A percentile compares a stretch with the other conserved stretches of the same genome.
Evolutionary conservation across 1,140 invertebrate genomes (phyloP).

Genomic region (Diorhabda sublineata): DNA sequence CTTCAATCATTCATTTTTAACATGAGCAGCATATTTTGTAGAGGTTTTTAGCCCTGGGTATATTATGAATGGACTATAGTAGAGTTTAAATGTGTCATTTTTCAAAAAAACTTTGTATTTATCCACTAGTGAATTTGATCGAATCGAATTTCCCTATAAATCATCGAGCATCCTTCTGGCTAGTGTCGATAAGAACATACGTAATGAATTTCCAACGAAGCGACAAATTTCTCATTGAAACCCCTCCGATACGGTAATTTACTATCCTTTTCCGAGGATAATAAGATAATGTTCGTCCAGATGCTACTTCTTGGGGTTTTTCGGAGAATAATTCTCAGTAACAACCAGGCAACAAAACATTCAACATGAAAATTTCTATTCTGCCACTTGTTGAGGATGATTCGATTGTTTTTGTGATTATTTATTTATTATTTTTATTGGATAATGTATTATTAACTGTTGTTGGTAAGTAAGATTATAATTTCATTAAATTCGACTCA

Average conservation of each 20-base stretch:
- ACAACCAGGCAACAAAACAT: neutral
- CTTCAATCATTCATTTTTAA: too few species aligned
- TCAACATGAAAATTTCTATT: slow-evolving; percentile 22
- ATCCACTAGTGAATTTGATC: too few species aligned
- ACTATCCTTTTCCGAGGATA: slow-evolving; percentile 21
- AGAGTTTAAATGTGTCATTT: too few species aligned
- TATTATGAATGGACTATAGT: too few species aligned
- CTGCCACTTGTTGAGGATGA: slow-evolving; percentile 39
- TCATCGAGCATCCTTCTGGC: neutral
- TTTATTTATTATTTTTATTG: slow-evolving; percentile 65
- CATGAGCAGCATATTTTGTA: too few species aligned
- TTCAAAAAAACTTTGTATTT: too few species aligned
- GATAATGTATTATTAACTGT: slow-evolving; percentile 75
- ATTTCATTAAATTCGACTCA: too few species aligned
- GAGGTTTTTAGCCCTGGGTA: too few species aligned
- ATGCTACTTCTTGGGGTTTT: slow-evolving; percentile 21
- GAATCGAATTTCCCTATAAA: too few species aligned
- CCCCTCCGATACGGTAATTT: slow-evolving; percentile 30
- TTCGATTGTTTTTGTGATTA: slow-evolving; percentile 52
- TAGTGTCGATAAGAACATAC: slow-evolving; percentile 28
- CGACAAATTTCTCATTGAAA: slow-evolving; percentile 41
- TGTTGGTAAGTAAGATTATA: slow-evolving; percentile 60
- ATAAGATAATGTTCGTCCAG: slow-evolving; percentile 21
- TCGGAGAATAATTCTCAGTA: slow-evolving; percentile 13
- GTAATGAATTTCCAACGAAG: slow-evolving; percentile 30